These are phyloP conservation scores for Norana najaformis DNA, from an alignment of 2,888 invertebrate genomes.

Conservation along the genomic window DNA sequence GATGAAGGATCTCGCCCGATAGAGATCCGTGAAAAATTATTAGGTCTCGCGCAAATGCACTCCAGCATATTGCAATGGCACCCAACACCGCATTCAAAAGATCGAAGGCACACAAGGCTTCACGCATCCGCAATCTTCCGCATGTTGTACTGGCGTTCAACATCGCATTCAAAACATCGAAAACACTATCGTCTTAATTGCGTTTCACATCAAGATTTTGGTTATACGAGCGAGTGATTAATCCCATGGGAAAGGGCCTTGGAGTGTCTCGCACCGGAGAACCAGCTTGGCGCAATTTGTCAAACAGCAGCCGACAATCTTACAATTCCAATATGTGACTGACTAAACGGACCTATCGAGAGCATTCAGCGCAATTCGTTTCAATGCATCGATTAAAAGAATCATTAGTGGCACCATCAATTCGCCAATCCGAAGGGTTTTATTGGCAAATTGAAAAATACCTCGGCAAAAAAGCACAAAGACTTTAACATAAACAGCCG, in stretches of 20 bases:
- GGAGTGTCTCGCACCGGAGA: not conserved
- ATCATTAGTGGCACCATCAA: not conserved
- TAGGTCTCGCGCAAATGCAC: no score
- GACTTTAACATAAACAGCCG: conserved; percentile 24
- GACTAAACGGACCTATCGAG: not conserved
- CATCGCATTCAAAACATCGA: no score
- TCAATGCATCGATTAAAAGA: not conserved
- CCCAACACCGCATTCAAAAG: no score
- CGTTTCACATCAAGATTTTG: not conserved
- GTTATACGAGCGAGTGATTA: not conserved
- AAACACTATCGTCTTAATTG: no score
- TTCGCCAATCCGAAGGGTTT: not conserved
- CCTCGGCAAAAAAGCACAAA: not conserved
- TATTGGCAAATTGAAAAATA: not conserved
- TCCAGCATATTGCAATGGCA: no score
- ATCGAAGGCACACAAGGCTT: no score
- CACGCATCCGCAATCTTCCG: no score
- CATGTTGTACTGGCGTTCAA: no score
- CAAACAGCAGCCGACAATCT: not conserved
- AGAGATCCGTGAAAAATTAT: not conserved
- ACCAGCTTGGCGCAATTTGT: conserved; percentile 13
- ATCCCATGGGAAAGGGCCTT: not conserved
- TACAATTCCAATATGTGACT: not conserved
- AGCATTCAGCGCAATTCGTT: not conserved
- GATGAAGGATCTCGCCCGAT: not conserved